These are phyloP conservation scores for Acanthaster planci DNA, from an alignment of 35 echinoderm and acorn worm genomes.

Conservation along the genomic window DNA sequence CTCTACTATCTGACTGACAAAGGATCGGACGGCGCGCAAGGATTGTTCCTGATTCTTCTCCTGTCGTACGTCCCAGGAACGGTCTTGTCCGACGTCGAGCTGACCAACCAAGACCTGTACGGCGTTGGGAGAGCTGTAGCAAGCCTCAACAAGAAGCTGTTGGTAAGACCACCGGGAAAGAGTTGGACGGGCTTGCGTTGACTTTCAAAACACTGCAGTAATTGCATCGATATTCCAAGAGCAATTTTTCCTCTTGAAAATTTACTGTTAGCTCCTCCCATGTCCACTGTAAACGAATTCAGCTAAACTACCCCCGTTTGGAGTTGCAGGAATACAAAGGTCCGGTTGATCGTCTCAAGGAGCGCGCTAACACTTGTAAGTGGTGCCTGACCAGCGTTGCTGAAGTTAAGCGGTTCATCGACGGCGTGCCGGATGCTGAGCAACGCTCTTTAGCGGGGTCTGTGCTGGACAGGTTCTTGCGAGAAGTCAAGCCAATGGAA, in stretches of 20 bases:
- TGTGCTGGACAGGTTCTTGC: background rate
- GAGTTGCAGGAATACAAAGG: background rate
- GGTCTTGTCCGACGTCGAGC: background rate
- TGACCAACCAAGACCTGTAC: conserved; percentile 4
- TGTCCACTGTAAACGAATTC: too few relatives aligned
- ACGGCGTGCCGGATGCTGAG: background rate
- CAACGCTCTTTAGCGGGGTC: background rate
- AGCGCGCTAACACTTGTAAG: background rate
- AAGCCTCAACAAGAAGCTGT: background rate
- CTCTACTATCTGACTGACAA: too few relatives aligned
- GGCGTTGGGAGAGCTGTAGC: background rate
- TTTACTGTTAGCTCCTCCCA: too few relatives aligned
- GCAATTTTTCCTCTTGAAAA: too few relatives aligned
- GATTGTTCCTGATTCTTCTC: background rate
- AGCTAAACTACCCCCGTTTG: too few relatives aligned
- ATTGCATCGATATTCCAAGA: too few relatives aligned
- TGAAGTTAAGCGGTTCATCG: background rate
- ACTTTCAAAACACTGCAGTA: too few relatives aligned
- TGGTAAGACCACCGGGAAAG: conserved; percentile 17
- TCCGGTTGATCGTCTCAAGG: background rate
- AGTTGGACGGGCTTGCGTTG: too few relatives aligned
- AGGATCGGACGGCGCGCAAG: background rate
- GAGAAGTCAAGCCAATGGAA: background rate
- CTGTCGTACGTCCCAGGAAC: background rate
- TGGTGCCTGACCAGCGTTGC: background rate